A percentile compares a stretch with the other conserved stretches of the same genome.
Evolutionary conservation across 2,113 vertebrate genomes (phyloP).

Genomic region (Sorex fumeus): DNA sequence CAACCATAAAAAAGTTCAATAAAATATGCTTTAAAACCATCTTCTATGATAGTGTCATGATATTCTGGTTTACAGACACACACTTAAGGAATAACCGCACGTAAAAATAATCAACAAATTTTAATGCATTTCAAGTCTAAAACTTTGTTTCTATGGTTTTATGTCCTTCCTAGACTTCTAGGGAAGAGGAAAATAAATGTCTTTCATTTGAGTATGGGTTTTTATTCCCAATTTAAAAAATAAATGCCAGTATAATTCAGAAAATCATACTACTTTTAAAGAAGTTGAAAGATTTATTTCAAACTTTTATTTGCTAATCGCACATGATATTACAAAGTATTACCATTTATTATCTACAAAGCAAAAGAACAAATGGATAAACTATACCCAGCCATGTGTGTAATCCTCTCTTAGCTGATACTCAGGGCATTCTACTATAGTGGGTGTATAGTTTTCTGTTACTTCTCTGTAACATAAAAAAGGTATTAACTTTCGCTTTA

Average conservation of each 20-base stretch:
- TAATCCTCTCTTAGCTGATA: conserved; percentile 38
- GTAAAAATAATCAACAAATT: neutral
- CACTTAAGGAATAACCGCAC: neutral
- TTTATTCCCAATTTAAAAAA: neutral
- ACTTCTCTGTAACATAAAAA: conserved; percentile 73
- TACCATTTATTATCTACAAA: conserved; percentile 53
- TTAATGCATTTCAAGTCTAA: conserved; percentile 10
- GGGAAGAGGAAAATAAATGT: neutral
- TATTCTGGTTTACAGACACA: neutral
- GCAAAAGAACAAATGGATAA: conserved; percentile 52
- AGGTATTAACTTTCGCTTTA: conserved; percentile 75
- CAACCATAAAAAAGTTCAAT: neutral
- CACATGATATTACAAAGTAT: conserved; percentile 46
- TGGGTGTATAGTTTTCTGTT: conserved; percentile 65
- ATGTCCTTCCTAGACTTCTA: neutral
- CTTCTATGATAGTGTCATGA: neutral
- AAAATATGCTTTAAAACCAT: conserved; percentile 3
- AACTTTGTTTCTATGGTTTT: neutral
- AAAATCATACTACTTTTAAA: conserved; percentile 63
- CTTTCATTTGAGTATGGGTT: neutral
- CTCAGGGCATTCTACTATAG: conserved; percentile 17
- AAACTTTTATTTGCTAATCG: conserved; percentile 58
- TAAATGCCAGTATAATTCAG: conserved; percentile 20
- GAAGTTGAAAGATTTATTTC: conserved; percentile 55
- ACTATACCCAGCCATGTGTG: conserved; percentile 45